Conservation (phyloP, 2,113 vertebrate species). For the Sigmodon hispidus region DNA sequence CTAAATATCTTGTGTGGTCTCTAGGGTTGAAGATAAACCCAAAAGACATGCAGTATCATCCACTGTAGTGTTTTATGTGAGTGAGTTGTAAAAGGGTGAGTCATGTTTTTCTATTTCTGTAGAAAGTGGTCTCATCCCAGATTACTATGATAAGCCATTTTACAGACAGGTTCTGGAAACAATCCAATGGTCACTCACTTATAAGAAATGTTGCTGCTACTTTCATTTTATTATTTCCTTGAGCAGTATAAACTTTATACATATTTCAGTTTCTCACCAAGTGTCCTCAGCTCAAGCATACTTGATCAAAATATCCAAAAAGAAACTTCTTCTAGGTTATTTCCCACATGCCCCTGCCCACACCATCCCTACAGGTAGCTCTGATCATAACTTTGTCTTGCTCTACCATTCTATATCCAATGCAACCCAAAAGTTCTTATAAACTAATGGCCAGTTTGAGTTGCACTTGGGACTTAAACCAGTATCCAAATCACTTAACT, state of each 20-base stretch:
- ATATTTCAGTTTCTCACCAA: constrained; percentile 6
- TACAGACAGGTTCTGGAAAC: constrained; percentile 9
- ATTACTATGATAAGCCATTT: constrained; percentile 17
- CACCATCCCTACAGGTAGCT: not conserved
- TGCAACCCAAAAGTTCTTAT: not conserved
- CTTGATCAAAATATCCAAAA: constrained; percentile 42
- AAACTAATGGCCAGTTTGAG: not conserved
- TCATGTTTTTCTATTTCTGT: constrained; percentile 22
- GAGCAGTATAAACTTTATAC: constrained; percentile 12
- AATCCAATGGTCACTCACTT: constrained; percentile 26
- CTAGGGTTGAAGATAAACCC: constrained; percentile 35
- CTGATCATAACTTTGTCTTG: not conserved
- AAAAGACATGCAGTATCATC: not conserved
- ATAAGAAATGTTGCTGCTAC: not conserved
- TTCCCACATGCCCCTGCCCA: not conserved
- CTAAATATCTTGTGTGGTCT: constrained; percentile 20
- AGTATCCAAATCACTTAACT: not conserved
- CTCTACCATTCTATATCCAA: not conserved
- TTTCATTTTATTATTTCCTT: constrained; percentile 40
- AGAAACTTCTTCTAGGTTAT: not conserved
- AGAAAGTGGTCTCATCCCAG: constrained; percentile 10
- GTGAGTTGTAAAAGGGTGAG: constrained; percentile 6
- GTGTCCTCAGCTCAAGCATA: not conserved
- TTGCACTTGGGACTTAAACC: not conserved
- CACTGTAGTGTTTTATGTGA: not conserved